Conservation (phyloP, 1,140 invertebrate species). For the Rhagoletis zephyria region DNA sequence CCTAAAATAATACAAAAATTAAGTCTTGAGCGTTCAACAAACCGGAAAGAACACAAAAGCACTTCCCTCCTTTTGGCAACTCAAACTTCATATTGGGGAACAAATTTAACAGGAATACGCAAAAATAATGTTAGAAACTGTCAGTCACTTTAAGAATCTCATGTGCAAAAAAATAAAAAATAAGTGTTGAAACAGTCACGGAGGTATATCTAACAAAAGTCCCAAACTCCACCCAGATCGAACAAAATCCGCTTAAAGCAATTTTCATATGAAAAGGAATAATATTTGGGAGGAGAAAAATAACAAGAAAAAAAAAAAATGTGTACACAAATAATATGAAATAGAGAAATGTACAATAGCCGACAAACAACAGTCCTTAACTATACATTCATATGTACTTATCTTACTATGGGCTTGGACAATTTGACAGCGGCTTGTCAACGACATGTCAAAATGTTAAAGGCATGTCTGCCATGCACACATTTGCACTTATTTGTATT, state of each 20-base stretch:
- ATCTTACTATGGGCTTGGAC: neutral
- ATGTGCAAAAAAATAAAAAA: neutral
- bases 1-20: slow-evolving; percentile 22
- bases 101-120: neutral
- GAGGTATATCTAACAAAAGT: neutral
- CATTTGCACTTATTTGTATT: neutral
- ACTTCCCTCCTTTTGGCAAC: neutral
- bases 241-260: slow-evolving; percentile 22
- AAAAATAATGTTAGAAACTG: neutral
- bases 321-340: slow-evolving; percentile 10
- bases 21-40: neutral
- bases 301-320: slow-evolving; percentile 3
- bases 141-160: neutral
- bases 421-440: slow-evolving; percentile 40
- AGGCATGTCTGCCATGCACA: neutral
- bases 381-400: neutral
- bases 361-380: neutral
- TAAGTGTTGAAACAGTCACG: neutral
- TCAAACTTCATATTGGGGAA: neutral
- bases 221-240: neutral
- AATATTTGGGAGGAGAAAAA: neutral
- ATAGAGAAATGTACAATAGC: neutral
- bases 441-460: slow-evolving; percentile 37
- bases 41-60: neutral
- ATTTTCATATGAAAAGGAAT: slow-evolving; percentile 13